Conservation (phyloP, 2,113 vertebrate genomes). For the Sitta europaea region DNA sequence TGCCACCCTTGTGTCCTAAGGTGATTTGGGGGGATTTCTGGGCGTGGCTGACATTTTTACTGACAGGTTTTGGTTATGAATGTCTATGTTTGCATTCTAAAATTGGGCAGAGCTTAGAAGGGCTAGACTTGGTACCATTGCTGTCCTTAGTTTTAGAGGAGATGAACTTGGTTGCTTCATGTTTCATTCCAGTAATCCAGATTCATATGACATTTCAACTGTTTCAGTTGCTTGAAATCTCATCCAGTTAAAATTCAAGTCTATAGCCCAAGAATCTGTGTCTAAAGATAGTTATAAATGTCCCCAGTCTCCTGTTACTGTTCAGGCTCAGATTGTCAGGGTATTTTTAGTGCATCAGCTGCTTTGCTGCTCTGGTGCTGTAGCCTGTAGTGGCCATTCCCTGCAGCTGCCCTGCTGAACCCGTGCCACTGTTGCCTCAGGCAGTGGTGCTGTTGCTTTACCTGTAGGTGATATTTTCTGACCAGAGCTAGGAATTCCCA, state of each 20-base stretch:
- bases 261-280: not conserved
- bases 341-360: slow-evolving; percentile 52
- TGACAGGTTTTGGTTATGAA: not conserved
- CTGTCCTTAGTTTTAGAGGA: not conserved
- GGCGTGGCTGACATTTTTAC: not conserved
- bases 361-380: not conserved
- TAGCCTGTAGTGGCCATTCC: not conserved
- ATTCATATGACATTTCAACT: not conserved
- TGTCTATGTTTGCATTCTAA: not conserved
- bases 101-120: not conserved
- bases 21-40: not conserved
- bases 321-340: not conserved
- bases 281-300: slow-evolving; percentile 27
- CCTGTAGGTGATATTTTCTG: not conserved
- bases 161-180: not conserved
- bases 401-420: not conserved
- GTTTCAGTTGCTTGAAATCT: slow-evolving; percentile 34
- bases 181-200: not conserved
- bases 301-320: slow-evolving; percentile 5
- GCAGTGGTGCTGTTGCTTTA: not conserved
- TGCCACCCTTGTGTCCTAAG: not conserved
- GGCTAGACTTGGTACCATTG: not conserved
- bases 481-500: not conserved
- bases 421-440: not conserved
- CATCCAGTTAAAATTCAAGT: slow-evolving; percentile 15